phyloP scores from a whole-genome alignment of 2,888 invertebrate genomes.

The Chrysolina haemoptera region DNA sequence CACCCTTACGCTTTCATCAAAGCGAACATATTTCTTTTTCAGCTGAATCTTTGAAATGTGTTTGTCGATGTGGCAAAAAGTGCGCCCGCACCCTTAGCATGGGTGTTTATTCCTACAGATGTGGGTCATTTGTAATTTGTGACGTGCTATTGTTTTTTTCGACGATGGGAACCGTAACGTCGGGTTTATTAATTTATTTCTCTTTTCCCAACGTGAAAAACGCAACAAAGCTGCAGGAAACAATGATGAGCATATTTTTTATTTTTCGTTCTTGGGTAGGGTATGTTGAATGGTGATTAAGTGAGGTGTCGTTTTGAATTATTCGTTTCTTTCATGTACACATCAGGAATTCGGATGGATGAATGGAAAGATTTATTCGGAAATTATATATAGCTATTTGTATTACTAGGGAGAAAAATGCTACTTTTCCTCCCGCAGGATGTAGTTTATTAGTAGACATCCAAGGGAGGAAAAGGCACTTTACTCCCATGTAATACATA shows the following conservation, averaged over 20 bases:
- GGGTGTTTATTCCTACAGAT: constrained; percentile 39
- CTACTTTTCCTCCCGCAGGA: no score
- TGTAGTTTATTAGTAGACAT: no score
- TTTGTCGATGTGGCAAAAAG: constrained; percentile 14
- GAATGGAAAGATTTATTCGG: neutral
- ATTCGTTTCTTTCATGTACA: neutral
- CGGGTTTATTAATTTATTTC: constrained; percentile 49
- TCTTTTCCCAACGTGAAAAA: constrained; percentile 41
- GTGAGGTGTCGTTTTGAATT: constrained; percentile 3
- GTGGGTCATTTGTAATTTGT: constrained; percentile 45
- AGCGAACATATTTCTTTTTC: constrained; percentile 14
- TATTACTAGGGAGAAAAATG: no score
- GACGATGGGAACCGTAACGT: constrained; percentile 40
- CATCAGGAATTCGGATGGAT: neutral
- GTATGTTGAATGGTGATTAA: constrained; percentile 25
- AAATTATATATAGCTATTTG: neutral
- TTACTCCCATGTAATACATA: no score
- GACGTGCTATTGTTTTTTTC: constrained; percentile 46
- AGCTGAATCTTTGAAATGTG: constrained; percentile 13
- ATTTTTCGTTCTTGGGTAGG: constrained; percentile 5
- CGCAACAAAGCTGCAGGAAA: constrained; percentile 38
- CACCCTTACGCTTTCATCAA: constrained; percentile 4
- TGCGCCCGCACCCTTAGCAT: constrained; percentile 13
- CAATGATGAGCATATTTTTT: constrained; percentile 37
- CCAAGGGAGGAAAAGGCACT: no score